Evolutionary conservation across 2,797 vertebrate species (phyloP), one percentile per base, ranked within the genome.

Genomic region (Danio kyathit): DNA sequence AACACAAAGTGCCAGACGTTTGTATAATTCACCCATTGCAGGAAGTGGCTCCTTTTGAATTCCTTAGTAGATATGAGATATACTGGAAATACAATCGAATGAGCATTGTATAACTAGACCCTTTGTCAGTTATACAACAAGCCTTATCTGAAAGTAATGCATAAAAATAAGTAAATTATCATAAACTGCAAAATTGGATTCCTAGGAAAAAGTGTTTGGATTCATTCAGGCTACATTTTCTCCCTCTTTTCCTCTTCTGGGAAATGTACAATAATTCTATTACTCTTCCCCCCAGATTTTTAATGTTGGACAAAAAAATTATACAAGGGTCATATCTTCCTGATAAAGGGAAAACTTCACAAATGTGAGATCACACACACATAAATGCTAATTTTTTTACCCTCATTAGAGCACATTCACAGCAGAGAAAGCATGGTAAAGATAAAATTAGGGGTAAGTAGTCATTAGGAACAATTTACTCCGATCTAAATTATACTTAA

Each of bases 61-160:
- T 66, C n/a, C 8, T 4, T 43, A 17, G 5, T 44, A 52, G 72
- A 60, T 66, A 44, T 74, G 9, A 51, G 73, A 75, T 40, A 48
- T 44, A 43, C 6, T 59, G 21, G n/a, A 19, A 61, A 79, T 19
- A 41, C 56, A 38, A 69, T 59, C 14, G 46, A 56, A 56, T 76
- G 16, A 41, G n/a, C 21, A 44, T 57, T 43, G 48, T 29, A 66
- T 40, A 56, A 46, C 43, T 48, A 5, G 41, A 67, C 41, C 52
- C 19, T 40, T 69, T 67, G 41, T 77, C 14, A 41, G 41, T 38
- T 38, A 59, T n/a, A 5, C 16, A 60, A 40, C 43, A 60, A 17
- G 10, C 29, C 17, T 77, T 40, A 11, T 56, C 41, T 41, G 73
- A 38, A 84, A 64, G n/a, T 21, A 79, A 59, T 67, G 54, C 56